A percentile compares a stretch with the other conserved stretches of the same genome.
Evolutionary conservation across 2,797 vertebrate genomes (phyloP).

Genomic region (Rhabdomys pumilio): DNA sequence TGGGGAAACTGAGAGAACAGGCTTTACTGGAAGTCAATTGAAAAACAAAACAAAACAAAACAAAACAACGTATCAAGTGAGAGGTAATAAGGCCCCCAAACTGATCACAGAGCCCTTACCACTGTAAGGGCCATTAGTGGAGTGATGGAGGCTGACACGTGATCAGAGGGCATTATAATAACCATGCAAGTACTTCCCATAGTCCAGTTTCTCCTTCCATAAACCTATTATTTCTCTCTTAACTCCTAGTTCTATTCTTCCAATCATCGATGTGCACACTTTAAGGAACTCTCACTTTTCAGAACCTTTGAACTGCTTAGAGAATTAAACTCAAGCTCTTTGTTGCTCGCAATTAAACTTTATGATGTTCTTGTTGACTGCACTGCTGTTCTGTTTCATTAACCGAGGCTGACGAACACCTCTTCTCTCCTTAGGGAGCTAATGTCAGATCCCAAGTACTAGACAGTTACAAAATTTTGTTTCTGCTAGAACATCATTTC

Average conservation of each 20-base stretch:
- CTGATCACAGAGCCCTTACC: not conserved
- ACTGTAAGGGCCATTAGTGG: not conserved
- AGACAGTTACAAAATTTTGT: not conserved
- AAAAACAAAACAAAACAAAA: not conserved
- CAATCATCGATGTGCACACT: not conserved
- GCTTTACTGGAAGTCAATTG: not conserved
- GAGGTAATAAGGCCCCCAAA: not conserved
- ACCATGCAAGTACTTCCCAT: not conserved
- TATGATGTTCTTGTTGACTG: not conserved
- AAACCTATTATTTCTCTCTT: not conserved
- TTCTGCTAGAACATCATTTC: not conserved
- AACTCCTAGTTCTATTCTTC: not conserved
- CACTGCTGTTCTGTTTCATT: not conserved
- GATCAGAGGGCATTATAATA: not conserved
- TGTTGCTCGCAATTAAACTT: not conserved
- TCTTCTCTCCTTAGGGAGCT: not conserved
- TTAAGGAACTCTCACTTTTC: not conserved
- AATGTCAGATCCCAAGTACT: not conserved
- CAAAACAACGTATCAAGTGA: not conserved
- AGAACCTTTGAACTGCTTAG: not conserved
- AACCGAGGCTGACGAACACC: not conserved
- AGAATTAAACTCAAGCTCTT: slow-evolving; percentile 16
- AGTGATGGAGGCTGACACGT: not conserved
- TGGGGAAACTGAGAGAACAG: not conserved
- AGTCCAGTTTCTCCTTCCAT: not conserved